Conservation (phyloP, 2,797 vertebrate genomes). For the Fistularia commersonii region DNA sequence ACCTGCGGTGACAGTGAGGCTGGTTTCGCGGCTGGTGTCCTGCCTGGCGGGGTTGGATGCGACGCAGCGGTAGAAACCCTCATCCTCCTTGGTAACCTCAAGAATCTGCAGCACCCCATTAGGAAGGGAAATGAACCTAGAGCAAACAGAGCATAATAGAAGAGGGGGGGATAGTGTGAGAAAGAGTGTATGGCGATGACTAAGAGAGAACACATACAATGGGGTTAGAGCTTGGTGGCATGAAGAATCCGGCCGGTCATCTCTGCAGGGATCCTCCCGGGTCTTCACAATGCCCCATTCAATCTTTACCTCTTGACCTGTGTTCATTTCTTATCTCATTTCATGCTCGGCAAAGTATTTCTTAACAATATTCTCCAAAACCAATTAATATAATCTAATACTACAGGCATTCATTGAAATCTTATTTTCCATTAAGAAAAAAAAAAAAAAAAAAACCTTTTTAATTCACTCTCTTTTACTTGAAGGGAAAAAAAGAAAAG, state of each 20-base stretch:
- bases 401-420: too few relatives aligned
- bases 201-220: slow-evolving; percentile 13
- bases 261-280: slow-evolving; percentile 13
- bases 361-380: too few relatives aligned
- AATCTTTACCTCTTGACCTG: neutral
- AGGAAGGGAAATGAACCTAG: slow-evolving; percentile 89
- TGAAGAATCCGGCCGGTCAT: slow-evolving; percentile 17
- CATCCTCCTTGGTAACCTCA: slow-evolving; percentile 80
- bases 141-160: slow-evolving; percentile 6
- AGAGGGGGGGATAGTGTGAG: slow-evolving; percentile 3
- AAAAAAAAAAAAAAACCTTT: too few relatives aligned
- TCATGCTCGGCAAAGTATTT: too few relatives aligned
- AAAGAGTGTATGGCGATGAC: slow-evolving; percentile 1
- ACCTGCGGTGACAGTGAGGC: slow-evolving; percentile 81
- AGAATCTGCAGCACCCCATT: slow-evolving; percentile 93
- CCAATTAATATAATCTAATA: too few relatives aligned
- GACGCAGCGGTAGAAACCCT: slow-evolving; percentile 85
- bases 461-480: too few relatives aligned
- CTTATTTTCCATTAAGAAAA: too few relatives aligned
- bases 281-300: slow-evolving; percentile 26
- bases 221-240: slow-evolving; percentile 8
- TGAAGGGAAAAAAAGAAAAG: too few relatives aligned
- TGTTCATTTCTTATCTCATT: too few relatives aligned
- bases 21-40: slow-evolving; percentile 82
- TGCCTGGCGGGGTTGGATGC: slow-evolving; percentile 80